A percentile compares a stretch with the other conserved stretches of the same genome.
These are phyloP conservation scores for Papilio polytes DNA, from an alignment of 1,140 invertebrate genomes.

Conservation along the genomic window DNA sequence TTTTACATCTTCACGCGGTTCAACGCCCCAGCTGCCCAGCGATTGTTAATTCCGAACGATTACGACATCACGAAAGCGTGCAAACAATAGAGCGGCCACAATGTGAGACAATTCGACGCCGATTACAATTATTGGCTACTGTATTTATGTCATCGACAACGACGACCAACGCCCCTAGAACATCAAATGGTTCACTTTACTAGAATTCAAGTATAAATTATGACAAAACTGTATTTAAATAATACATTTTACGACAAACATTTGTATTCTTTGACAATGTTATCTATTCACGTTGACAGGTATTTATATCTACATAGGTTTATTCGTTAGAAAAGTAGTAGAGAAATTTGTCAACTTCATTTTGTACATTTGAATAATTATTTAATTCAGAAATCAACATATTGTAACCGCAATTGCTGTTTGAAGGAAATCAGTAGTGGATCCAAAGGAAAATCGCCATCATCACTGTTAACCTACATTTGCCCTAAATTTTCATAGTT, in stretches of 20 bases:
- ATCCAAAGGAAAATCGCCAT: neutral
- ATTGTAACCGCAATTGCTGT: neutral
- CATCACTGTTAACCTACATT: neutral
- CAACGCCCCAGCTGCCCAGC: slow-evolving; percentile 48
- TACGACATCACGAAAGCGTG: slow-evolving; percentile 59
- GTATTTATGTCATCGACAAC: slow-evolving; percentile 25
- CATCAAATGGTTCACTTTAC: neutral
- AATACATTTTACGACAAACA: neutral
- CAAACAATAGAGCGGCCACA: slow-evolving; percentile 60
- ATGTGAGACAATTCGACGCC: slow-evolving; percentile 44
- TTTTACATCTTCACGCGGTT: slow-evolving; percentile 46
- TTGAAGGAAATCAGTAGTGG: neutral
- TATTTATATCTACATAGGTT: slow-evolving; percentile 12
- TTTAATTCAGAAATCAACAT: neutral
- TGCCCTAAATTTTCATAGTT: neutral
- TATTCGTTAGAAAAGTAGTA: neutral
- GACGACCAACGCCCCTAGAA: neutral
- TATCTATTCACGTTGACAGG: neutral
- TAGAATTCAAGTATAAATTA: neutral
- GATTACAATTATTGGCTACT: slow-evolving; percentile 29
- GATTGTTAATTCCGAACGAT: slow-evolving; percentile 58
- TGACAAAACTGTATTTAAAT: neutral
- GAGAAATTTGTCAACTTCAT: neutral
- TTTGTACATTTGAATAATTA: neutral
- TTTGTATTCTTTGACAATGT: neutral